Percentiles rank a stretch among this genome's conserved stretches.
phyloP scores from a whole-genome alignment of 2,797 vertebrate species.

The Pogoniulus pusillus region DNA sequence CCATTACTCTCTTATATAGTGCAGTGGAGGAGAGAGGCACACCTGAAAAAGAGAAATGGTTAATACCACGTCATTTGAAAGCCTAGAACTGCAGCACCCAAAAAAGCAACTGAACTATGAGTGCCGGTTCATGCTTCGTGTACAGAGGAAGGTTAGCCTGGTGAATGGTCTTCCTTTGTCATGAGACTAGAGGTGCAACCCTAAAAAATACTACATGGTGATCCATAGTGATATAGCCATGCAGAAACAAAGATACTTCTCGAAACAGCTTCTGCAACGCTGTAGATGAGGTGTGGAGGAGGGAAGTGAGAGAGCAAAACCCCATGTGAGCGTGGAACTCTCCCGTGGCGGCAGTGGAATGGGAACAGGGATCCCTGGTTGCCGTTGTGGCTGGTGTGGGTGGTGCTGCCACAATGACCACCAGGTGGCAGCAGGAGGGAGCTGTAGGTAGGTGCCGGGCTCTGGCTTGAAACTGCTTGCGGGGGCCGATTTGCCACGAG shows the following conservation, averaged over 20 bases:
- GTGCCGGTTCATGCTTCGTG: neutral
- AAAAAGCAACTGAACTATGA: neutral
- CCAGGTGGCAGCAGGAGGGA: constrained; percentile 69
- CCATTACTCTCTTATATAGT: neutral
- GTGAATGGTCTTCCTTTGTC: neutral
- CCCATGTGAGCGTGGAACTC: constrained; percentile 1
- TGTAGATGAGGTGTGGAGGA: neutral
- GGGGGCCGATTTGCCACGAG: neutral
- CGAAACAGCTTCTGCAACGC: neutral
- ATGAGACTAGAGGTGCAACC: neutral
- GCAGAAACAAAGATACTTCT: constrained; percentile 27
- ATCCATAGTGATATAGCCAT: neutral
- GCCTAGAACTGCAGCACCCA: constrained; percentile 58
- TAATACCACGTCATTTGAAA: neutral
- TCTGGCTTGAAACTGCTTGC: neutral
- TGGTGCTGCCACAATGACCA: constrained; percentile 26
- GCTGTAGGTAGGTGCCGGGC: neutral
- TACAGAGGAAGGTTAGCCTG: neutral
- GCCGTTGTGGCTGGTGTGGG: neutral
- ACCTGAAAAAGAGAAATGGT: neutral
- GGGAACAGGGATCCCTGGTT: constrained; percentile 1
- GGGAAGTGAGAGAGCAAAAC: constrained; percentile 1
- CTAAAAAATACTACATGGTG: neutral
- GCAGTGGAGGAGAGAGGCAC: fast-evolving
- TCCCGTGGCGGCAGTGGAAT: neutral